A percentile compares a stretch with the other conserved stretches of the same genome.
phyloP scores from a whole-genome alignment of 2,113 vertebrate species.

The Cheirogaleus medius region DNA sequence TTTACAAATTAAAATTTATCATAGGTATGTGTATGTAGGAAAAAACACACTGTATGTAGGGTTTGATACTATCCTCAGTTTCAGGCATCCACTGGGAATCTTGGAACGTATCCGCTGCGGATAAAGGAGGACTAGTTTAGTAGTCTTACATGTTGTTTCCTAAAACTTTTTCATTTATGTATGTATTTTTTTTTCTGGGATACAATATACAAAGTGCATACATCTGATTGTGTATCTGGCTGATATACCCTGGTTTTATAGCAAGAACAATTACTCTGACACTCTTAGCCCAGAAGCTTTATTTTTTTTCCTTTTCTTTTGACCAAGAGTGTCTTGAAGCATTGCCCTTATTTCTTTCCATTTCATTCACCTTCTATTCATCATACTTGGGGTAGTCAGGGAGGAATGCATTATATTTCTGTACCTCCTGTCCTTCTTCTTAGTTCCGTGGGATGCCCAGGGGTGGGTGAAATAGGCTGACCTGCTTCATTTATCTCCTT shows the following conservation, averaged over 20 bases:
- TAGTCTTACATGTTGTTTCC: not conserved
- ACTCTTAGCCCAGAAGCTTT: not conserved
- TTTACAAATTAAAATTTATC: not conserved
- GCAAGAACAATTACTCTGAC: not conserved
- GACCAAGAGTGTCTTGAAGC: not conserved
- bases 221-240: not conserved
- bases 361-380: not conserved
- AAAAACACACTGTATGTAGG: not conserved
- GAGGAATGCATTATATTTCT: not conserved
- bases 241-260: not conserved
- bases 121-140: not conserved
- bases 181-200: not conserved
- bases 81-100: not conserved
- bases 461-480: not conserved
- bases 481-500: not conserved
- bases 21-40: not conserved
- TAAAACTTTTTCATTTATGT: not conserved
- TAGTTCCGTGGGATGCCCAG: not conserved
- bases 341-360: not conserved
- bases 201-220: not conserved
- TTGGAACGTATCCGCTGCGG: not conserved
- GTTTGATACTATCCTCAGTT: not conserved
- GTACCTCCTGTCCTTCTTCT: not conserved
- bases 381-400: not conserved
- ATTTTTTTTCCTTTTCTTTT: not conserved